Conservation (phyloP, 2,113 vertebrate genomes). For the Acanthisitta chloris region DNA sequence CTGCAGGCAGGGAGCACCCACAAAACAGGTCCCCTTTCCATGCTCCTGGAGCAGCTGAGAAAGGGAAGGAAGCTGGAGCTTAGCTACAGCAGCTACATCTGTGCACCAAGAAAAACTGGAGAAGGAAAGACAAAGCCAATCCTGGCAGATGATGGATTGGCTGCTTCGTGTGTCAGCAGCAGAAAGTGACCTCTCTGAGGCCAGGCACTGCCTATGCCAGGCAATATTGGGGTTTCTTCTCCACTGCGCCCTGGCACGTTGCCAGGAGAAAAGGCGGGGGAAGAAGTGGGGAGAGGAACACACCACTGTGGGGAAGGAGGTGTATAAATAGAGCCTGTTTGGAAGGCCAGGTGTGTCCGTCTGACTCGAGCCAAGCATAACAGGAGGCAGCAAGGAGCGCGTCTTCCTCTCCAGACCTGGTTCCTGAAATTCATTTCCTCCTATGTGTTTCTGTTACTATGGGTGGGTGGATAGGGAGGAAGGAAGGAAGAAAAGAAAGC, state of each 20-base stretch:
- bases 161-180: background rate
- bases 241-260: background rate
- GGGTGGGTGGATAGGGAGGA: background rate
- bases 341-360: constrained; percentile 31
- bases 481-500: constrained; percentile 41
- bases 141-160: background rate
- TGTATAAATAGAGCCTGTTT: constrained; percentile 34
- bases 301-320: background rate
- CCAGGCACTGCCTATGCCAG: background rate
- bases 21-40: background rate
- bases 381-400: background rate
- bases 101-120: background rate
- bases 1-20: background rate
- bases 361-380: background rate
- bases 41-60: background rate
- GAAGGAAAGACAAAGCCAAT: background rate
- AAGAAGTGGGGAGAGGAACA: background rate
- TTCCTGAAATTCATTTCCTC: constrained; percentile 48
- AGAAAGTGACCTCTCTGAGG: background rate
- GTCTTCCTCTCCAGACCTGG: background rate
- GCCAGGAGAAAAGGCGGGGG: background rate
- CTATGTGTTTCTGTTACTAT: background rate
- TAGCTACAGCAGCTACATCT: background rate
- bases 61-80: background rate
- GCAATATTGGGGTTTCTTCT: background rate